These are phyloP conservation scores for Empis livida DNA, from an alignment of 2,888 invertebrate species.

Conservation along the genomic window DNA sequence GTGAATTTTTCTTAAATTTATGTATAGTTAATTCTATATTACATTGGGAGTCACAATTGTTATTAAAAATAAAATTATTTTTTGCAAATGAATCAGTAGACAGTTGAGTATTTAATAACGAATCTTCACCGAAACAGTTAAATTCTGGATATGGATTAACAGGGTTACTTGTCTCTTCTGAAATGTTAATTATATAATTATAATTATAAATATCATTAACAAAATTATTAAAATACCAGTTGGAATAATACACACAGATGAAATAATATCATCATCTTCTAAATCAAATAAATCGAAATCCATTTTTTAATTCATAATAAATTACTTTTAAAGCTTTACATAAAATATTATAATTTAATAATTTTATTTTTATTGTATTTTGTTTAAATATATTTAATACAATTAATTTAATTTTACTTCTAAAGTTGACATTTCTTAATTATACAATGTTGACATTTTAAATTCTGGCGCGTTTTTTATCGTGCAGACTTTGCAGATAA, in stretches of 20 bases:
- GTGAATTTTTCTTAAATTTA: constrained; percentile 18
- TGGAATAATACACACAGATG: constrained; percentile 21
- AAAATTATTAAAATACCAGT: constrained; percentile 17
- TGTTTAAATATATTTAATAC: too few relatives aligned
- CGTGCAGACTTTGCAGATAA: too few relatives aligned
- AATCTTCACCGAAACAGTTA: constrained; percentile 27
- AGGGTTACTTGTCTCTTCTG: not conserved
- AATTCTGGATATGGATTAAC: constrained; percentile 24
- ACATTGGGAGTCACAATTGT: constrained; percentile 6
- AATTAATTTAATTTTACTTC: too few relatives aligned
- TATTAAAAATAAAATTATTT: constrained; percentile 19
- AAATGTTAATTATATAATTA: not conserved
- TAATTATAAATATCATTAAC: not conserved
- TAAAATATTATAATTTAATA: too few relatives aligned
- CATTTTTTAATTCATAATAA: constrained; percentile 16
- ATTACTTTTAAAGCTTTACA: too few relatives aligned
- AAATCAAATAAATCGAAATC: constrained; percentile 34
- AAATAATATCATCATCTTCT: constrained; percentile 30
- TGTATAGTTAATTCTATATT: constrained; percentile 17
- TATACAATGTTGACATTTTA: too few relatives aligned
- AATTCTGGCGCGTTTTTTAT: too few relatives aligned
- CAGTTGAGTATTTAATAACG: constrained; percentile 18
- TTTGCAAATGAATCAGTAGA: constrained; percentile 22
- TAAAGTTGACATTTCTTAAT: too few relatives aligned
- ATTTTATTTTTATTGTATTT: too few relatives aligned